A percentile compares a stretch with the other conserved stretches of the same genome.
Conservation (phyloP, 2,888 invertebrate genomes). For the Heliconius charithonia region DNA sequence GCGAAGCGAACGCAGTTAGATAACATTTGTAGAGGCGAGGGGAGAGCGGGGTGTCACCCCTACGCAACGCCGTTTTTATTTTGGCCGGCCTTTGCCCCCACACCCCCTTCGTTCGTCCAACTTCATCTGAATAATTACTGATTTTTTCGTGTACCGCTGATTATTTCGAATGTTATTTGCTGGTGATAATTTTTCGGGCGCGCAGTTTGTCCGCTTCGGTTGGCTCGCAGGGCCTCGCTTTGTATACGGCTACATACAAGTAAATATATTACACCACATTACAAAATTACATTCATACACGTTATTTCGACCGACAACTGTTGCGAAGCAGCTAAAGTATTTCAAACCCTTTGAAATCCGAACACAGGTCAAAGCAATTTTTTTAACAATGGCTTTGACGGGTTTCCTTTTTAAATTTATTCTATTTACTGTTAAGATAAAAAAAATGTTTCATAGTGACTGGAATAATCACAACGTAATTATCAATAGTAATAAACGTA, state of each 20-base stretch:
- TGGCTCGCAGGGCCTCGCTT: slow-evolving; percentile 39
- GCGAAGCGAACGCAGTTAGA: slow-evolving; percentile 82
- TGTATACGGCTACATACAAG: slow-evolving; percentile 18
- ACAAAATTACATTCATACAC: slow-evolving; percentile 32
- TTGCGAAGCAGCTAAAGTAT: slow-evolving; percentile 19
- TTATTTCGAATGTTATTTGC: slow-evolving; percentile 84
- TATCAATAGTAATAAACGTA: background rate
- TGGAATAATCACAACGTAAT: background rate
- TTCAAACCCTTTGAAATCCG: slow-evolving; percentile 24
- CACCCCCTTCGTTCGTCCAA: slow-evolving; percentile 82
- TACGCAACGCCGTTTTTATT: slow-evolving; percentile 84
- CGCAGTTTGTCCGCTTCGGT: slow-evolving; percentile 70
- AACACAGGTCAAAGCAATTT: slow-evolving; percentile 25
- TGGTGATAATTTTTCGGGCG: slow-evolving; percentile 80
- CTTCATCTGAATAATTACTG: slow-evolving; percentile 85
- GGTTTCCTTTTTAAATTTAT: slow-evolving; percentile 21
- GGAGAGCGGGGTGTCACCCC: slow-evolving; percentile 75
- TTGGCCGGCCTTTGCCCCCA: slow-evolving; percentile 82
- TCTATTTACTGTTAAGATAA: slow-evolving; percentile 20
- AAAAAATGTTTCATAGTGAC: slow-evolving; percentile 6
- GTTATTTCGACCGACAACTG: slow-evolving; percentile 19
- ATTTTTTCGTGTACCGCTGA: slow-evolving; percentile 84
- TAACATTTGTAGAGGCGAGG: slow-evolving; percentile 81
- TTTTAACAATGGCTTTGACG: slow-evolving; percentile 25
- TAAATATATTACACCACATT: slow-evolving; percentile 30